Evolutionary conservation across 2,113 vertebrate genomes (phyloP).

Genomic region (Epinephelus fuscoguttatus): DNA sequence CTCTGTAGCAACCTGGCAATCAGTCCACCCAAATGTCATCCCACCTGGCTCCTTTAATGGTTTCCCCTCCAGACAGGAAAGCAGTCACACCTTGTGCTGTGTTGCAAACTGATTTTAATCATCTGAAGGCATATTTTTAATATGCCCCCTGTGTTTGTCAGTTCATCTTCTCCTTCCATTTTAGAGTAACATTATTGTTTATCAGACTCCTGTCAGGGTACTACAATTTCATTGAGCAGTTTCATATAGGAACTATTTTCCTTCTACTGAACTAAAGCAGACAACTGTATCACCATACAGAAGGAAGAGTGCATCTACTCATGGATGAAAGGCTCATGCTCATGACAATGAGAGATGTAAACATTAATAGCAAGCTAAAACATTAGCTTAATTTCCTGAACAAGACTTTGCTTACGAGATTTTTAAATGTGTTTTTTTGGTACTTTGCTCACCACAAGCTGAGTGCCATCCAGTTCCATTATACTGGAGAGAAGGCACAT

Average conservation of each 20-base stretch:
- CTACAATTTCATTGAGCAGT: not conserved
- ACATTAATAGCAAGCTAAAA: too few species aligned
- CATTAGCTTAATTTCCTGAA: too few species aligned
- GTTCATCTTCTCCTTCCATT: not conserved
- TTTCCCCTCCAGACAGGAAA: constrained; percentile 31
- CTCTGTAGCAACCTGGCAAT: constrained; percentile 48
- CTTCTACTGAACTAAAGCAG: too few species aligned
- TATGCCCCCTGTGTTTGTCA: not conserved
- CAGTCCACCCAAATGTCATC: constrained; percentile 54
- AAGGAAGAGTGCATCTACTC: too few species aligned
- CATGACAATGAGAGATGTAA: too few species aligned
- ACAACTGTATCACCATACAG: too few species aligned
- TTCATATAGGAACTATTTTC: not conserved
- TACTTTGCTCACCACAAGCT: too few species aligned
- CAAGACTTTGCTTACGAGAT: too few species aligned
- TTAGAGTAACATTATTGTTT: not conserved
- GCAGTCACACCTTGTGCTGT: not conserved
- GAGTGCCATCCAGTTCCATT: too few species aligned
- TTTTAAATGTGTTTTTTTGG: too few species aligned
- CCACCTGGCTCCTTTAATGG: constrained; percentile 50
- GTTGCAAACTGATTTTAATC: constrained; percentile 5
- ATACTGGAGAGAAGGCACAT: too few species aligned
- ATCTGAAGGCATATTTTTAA: not conserved
- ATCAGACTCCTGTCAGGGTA: not conserved
- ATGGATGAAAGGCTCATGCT: too few species aligned